phyloP scores from a whole-genome alignment of 1,140 invertebrate species.

The Drosophila fuyamai region DNA sequence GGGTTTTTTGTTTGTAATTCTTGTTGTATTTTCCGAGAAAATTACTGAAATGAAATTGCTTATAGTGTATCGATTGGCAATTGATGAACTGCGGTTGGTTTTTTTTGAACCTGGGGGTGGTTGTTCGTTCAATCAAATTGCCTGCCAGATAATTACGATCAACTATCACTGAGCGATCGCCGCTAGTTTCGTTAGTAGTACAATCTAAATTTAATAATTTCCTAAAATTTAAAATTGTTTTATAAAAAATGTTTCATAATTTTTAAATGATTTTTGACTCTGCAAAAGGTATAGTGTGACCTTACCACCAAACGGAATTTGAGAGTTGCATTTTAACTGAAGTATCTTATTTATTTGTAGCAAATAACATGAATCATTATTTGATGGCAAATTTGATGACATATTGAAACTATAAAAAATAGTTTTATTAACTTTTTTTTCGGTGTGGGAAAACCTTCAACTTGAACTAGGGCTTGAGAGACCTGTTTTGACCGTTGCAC shows the following conservation, averaged over 20 bases:
- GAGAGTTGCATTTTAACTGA: no score
- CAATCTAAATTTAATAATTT: no score
- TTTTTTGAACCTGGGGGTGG: not conserved
- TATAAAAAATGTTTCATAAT: no score
- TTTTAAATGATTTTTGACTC: no score
- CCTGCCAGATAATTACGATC: slow-evolving; percentile 68
- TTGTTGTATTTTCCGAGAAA: slow-evolving; percentile 37
- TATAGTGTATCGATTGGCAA: slow-evolving; percentile 63
- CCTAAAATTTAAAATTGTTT: no score
- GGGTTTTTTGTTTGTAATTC: slow-evolving; percentile 12
- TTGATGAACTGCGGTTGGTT: slow-evolving; percentile 39
- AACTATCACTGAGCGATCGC: slow-evolving; percentile 42
- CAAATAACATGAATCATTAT: no score
- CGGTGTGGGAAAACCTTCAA: slow-evolving; percentile 48
- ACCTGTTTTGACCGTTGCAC: slow-evolving; percentile 20
- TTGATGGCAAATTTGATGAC: no score
- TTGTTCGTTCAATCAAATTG: slow-evolving; percentile 56
- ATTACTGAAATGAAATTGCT: slow-evolving; percentile 64
- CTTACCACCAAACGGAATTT: no score
- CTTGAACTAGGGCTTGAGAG: slow-evolving; percentile 59
- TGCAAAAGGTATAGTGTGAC: no score
- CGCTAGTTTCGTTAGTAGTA: slow-evolving; percentile 24
- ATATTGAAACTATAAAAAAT: no score
- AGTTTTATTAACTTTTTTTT: not conserved
- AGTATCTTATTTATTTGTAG: no score